These are phyloP conservation scores for Sebastes matsubarae DNA, from an alignment of 2,797 vertebrate species.

Conservation along the genomic window DNA sequence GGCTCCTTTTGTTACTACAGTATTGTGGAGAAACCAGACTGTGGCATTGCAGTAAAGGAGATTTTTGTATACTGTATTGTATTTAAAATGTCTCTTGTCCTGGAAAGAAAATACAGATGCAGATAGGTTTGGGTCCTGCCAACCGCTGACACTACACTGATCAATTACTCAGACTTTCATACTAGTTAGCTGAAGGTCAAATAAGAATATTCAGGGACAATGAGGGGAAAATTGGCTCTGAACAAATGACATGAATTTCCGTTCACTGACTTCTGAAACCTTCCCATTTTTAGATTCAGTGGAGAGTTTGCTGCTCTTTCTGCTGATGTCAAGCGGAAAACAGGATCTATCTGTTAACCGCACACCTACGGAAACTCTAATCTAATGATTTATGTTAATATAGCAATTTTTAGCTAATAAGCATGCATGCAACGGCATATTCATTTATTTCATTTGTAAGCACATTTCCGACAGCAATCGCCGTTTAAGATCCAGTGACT, in stretches of 20 bases:
- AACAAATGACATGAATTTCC: neutral
- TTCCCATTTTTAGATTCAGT: neutral
- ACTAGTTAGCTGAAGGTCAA: neutral
- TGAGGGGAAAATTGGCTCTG: neutral
- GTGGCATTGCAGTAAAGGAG: neutral
- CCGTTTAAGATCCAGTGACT: too few species aligned
- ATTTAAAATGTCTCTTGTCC: neutral
- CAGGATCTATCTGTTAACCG: neutral
- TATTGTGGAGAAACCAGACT: neutral
- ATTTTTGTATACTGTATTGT: neutral
- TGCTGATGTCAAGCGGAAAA: conserved; percentile 36
- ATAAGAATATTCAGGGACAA: neutral
- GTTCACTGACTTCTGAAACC: conserved; percentile 1
- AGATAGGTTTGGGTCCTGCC: neutral
- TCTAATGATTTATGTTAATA: neutral
- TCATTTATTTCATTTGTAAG: neutral
- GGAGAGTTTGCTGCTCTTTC: neutral
- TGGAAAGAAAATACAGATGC: neutral
- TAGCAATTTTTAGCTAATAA: neutral
- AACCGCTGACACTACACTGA: neutral
- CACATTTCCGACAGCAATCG: too few species aligned
- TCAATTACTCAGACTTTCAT: neutral
- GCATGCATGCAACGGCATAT: neutral
- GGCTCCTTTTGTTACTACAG: neutral
- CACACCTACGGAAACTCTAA: neutral